Conservation (phyloP, 2,113 vertebrate genomes). For the Pachyramphus minor region DNA sequence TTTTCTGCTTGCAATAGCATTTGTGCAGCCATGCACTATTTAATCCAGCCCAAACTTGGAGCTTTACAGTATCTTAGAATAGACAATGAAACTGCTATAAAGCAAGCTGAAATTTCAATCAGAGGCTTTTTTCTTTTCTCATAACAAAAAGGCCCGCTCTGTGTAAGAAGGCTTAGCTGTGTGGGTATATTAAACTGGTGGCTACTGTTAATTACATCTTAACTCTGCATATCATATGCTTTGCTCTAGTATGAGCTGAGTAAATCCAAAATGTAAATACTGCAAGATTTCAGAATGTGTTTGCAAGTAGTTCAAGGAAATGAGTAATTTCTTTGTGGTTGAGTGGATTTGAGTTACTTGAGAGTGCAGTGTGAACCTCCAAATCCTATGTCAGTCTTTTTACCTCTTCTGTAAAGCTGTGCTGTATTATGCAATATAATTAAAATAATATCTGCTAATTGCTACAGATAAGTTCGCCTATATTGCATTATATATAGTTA, state of each 20-base stretch:
- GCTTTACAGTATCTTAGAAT: neutral
- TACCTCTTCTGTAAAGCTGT: neutral
- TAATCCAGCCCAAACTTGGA: neutral
- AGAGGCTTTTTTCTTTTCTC: neutral
- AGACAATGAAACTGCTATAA: neutral
- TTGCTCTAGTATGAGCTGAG: neutral
- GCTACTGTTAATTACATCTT: neutral
- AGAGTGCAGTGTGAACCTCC: neutral
- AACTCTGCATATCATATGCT: neutral
- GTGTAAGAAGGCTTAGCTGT: neutral
- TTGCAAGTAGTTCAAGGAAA: neutral
- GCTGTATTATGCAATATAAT: neutral
- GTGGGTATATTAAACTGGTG: neutral
- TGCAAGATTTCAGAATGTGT: neutral
- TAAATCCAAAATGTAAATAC: neutral
- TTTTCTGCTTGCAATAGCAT: neutral
- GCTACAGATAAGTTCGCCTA: accelerated
- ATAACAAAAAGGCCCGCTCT: neutral
- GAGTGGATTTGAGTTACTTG: neutral
- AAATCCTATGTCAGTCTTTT: neutral
- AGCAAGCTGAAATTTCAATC: neutral
- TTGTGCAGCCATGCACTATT: neutral
- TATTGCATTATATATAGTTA: neutral
- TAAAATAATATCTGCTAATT: neutral
- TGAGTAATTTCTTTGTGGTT: neutral